A percentile compares a stretch with the other conserved stretches of the same genome.
Evolutionary conservation across 2,888 invertebrate genomes (phyloP).

Genomic region (Entomobrya proxima): DNA sequence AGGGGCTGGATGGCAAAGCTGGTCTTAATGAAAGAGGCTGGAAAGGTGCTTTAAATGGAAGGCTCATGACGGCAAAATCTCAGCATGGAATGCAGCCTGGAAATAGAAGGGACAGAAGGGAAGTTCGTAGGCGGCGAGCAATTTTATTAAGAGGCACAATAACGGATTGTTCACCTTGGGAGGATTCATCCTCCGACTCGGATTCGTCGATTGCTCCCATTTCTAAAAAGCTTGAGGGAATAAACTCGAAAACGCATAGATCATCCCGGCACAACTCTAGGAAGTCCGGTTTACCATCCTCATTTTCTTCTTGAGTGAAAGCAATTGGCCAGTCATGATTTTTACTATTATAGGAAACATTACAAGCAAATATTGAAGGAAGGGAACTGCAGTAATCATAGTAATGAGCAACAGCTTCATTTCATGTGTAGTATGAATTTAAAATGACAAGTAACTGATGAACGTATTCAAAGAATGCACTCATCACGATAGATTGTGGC

Average conservation of each 20-base stretch:
- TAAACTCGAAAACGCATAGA: not conserved
- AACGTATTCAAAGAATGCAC: too few relatives aligned
- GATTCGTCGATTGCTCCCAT: constrained; percentile 49
- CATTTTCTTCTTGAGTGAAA: constrained; percentile 40
- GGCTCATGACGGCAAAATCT: not conserved
- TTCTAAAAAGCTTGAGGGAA: constrained; percentile 14
- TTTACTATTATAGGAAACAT: too few relatives aligned
- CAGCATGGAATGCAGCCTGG: not conserved
- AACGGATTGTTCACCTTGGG: constrained; percentile 74
- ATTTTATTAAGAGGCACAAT: constrained; percentile 72
- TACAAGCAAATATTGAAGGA: too few relatives aligned
- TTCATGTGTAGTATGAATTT: too few relatives aligned
- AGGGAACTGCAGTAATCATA: too few relatives aligned
- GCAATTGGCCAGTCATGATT: too few relatives aligned
- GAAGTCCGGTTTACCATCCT: constrained; percentile 11
- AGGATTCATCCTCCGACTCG: constrained; percentile 70
- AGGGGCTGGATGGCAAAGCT: constrained; percentile 79
- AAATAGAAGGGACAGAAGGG: constrained; percentile 8
- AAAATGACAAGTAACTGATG: too few relatives aligned
- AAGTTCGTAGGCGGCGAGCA: constrained; percentile 67
- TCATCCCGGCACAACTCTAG: not conserved
- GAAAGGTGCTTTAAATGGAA: constrained; percentile 56
- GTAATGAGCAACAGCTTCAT: too few relatives aligned
- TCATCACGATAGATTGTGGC: too few relatives aligned
- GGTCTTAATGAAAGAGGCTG: constrained; percentile 59